Percentiles rank a stretch among this genome's conserved stretches.
Evolutionary conservation across 2,113 vertebrate species (phyloP).

Genomic region (Hydrochoerus hydrochaeris): DNA sequence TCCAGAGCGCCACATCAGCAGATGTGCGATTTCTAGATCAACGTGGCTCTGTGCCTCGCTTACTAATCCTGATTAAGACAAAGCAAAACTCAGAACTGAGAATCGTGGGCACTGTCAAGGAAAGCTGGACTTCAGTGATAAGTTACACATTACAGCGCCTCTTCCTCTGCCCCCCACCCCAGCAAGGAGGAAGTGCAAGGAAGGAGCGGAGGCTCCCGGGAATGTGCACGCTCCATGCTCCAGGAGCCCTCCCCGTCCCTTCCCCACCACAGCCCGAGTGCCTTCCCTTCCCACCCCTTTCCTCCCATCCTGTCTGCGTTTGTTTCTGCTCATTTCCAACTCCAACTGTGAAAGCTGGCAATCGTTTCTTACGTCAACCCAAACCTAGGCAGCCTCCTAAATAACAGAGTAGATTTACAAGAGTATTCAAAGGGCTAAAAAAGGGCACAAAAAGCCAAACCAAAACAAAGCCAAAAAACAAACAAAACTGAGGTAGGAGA

Average conservation of each 20-base stretch:
- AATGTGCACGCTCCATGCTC: accelerated
- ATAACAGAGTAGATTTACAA: neutral
- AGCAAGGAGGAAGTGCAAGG: neutral
- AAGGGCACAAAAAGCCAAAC: neutral
- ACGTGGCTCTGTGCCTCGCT: neutral
- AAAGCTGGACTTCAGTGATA: neutral
- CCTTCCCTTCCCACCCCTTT: neutral
- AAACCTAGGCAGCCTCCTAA: neutral
- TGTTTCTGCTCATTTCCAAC: neutral
- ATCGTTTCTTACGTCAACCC: neutral
- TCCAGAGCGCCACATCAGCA: neutral
- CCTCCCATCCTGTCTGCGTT: accelerated
- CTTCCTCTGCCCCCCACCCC: neutral
- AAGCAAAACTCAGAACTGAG: neutral
- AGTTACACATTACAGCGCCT: neutral
- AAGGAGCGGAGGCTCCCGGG: neutral
- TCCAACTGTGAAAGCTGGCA: accelerated
- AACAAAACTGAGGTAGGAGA: neutral
- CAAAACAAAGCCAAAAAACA: too few relatives aligned
- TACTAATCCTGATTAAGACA: neutral
- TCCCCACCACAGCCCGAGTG: too few relatives aligned
- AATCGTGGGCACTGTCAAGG: neutral
- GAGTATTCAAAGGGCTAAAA: neutral
- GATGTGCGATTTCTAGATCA: neutral
- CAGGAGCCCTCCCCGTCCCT: neutral